Evolutionary conservation across 1,140 invertebrate genomes (phyloP).

Genomic region (Drosophila gunungcola): DNA sequence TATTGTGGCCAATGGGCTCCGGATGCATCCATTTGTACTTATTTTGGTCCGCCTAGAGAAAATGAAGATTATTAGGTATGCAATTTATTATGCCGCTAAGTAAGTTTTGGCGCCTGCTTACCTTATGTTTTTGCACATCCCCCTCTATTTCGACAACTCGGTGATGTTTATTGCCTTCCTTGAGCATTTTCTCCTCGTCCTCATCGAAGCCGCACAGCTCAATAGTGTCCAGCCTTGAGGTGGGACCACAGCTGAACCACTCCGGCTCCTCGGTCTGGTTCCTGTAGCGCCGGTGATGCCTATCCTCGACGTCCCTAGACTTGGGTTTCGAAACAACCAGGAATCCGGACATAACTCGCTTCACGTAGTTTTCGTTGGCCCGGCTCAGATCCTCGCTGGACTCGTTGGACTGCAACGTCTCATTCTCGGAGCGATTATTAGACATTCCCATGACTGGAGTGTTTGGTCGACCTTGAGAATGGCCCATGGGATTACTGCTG

Average conservation of each 20-base stretch:
- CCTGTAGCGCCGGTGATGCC: slow-evolving; percentile 66
- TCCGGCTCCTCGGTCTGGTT: slow-evolving; percentile 78
- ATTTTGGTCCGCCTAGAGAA: slow-evolving; percentile 40
- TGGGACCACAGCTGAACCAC: slow-evolving; percentile 83
- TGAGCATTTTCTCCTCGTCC: slow-evolving; percentile 63
- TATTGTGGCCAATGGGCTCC: slow-evolving; percentile 44
- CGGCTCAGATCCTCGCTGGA: slow-evolving; percentile 62
- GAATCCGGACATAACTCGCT: slow-evolving; percentile 78
- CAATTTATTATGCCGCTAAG: neutral
- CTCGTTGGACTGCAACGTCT: slow-evolving; percentile 62
- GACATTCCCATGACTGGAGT: slow-evolving; percentile 66
- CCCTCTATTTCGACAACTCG: slow-evolving; percentile 16
- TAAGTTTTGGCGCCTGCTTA: slow-evolving; percentile 1
- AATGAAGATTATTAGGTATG: neutral
- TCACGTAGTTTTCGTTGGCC: slow-evolving; percentile 79
- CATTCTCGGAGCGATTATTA: slow-evolving; percentile 59
- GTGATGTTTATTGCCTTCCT: slow-evolving; percentile 27
- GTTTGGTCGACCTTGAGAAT: slow-evolving; percentile 52
- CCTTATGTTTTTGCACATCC: slow-evolving; percentile 56
- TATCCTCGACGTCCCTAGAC: slow-evolving; percentile 68
- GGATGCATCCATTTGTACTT: slow-evolving; percentile 68
- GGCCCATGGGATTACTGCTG: slow-evolving; percentile 32
- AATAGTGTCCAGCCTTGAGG: slow-evolving; percentile 77
- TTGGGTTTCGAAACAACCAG: slow-evolving; percentile 77
- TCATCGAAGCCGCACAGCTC: slow-evolving; percentile 81